Percentiles rank a stretch among this genome's conserved stretches.
Evolutionary conservation across 2,113 vertebrate genomes (phyloP).

Genomic region (Epinephelus fuscoguttatus): DNA sequence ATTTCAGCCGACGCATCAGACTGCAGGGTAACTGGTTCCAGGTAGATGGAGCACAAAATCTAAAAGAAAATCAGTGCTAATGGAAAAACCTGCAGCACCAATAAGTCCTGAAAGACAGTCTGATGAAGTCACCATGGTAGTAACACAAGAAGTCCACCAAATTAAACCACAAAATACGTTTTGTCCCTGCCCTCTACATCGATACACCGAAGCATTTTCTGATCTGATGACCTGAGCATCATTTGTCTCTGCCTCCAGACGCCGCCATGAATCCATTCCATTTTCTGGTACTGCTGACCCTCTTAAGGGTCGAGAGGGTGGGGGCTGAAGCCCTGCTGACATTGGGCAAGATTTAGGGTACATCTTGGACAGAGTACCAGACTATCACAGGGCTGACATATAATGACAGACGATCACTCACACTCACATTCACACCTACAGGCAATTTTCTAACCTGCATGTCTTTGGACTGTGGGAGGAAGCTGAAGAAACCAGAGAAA

Average conservation of each 20-base stretch:
- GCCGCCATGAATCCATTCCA: background rate
- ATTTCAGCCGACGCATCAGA: conserved; percentile 12
- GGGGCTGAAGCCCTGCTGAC: no score
- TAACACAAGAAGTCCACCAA: background rate
- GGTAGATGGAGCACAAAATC: conserved; percentile 56
- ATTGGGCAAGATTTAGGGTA: no score
- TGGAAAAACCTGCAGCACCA: conserved; percentile 37
- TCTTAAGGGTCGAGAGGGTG: no score
- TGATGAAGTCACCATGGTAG: conserved; percentile 4
- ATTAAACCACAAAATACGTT: background rate
- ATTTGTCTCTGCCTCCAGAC: background rate
- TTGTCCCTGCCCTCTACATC: background rate
- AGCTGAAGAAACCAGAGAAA: no score
- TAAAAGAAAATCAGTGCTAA: conserved; percentile 47
- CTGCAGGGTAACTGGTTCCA: conserved; percentile 42
- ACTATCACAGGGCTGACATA: no score
- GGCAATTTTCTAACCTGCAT: no score
- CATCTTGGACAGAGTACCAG: no score
- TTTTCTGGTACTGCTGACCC: no score
- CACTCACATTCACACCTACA: no score
- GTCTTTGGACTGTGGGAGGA: no score
- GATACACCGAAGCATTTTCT: no score
- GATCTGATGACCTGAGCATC: background rate
- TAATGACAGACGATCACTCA: no score
- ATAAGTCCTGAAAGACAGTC: conserved; percentile 25